A percentile compares a stretch with the other conserved stretches of the same genome.
These are phyloP conservation scores for Chromis chromis DNA, from an alignment of 2,797 vertebrate genomes.

Conservation along the genomic window DNA sequence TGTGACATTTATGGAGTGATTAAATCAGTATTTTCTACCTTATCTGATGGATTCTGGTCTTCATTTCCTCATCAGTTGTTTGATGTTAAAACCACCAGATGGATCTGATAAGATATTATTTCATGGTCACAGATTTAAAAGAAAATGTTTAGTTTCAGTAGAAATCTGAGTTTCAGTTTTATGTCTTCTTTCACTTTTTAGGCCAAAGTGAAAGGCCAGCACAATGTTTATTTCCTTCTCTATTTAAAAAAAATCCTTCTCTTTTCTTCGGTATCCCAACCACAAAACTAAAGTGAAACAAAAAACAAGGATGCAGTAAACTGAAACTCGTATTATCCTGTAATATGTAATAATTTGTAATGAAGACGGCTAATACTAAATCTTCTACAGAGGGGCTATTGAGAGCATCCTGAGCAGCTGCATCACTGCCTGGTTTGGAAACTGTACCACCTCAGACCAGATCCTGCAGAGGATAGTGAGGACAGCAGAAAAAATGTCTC, in stretches of 20 bases:
- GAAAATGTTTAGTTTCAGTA: conserved; percentile 31
- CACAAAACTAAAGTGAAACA: conserved; percentile 8
- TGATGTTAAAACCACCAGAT: background rate
- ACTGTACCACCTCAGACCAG: no score
- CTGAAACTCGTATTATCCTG: background rate
- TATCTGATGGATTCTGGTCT: background rate
- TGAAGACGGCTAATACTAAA: no score
- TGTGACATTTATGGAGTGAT: conserved; percentile 9
- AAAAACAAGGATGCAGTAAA: background rate
- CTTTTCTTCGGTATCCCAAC: background rate
- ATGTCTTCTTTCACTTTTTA: conserved; percentile 29
- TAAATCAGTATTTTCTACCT: background rate
- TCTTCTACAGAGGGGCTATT: no score
- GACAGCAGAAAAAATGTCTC: no score
- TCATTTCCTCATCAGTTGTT: background rate
- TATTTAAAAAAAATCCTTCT: background rate
- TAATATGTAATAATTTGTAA: background rate
- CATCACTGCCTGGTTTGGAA: no score
- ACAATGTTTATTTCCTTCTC: background rate
- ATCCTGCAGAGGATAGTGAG: no score
- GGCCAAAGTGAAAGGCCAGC: background rate
- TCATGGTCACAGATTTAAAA: background rate
- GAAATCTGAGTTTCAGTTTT: conserved; percentile 48
- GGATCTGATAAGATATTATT: background rate
- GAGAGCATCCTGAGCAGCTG: no score